Base-by-base conservation (phyloP, 2,888 invertebrate genomes). In the Orthonevra nobilis region DNA sequence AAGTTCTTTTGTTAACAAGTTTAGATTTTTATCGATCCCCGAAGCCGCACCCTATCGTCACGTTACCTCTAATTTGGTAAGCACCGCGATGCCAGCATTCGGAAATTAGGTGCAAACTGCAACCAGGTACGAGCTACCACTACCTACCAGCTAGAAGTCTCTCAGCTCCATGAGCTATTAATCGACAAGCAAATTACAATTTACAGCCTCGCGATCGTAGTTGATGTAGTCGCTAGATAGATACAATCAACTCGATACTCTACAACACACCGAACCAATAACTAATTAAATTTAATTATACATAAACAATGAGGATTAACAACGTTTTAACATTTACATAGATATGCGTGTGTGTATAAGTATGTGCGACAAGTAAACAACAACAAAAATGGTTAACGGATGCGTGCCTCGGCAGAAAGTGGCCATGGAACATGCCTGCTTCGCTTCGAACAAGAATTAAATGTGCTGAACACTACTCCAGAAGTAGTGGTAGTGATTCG, bases 271-370 rank as follows among this genome's bases (percentile, higher is more conserved):
- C 44, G 12, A 72, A 38, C 42, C 61, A 66, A 68, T 73, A 63
- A 69, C 46, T 69, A 75, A 63, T 79, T 79, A 73, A 73, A 79
- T 73, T 79, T 68, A 73, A 79, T 79, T 79, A 73, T 61, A 73
- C 73, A 79, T 61, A 68, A 79, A 73, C 68, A 79, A 56, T 73
- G 73, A 34, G 54, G 44, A 72, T 73, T 58, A 79, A 72, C 46
- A 46, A 54, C 52, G 19, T 36, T 20, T 14, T n/a, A n/a, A n/a
- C n/a, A n/a, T n/a, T 4, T 10, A 10, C 14, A 14, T 26, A 1
- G 20, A 17, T 15, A 34, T 12, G 7, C n/a, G 26, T 15, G 44
- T 19, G 17, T 38, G 17, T 28, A 3, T 38, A 17, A 50, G 3
- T 38, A 15, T 32, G 64, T 42, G 56, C 15, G 28, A 28, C 40